Evolutionary conservation across 1,140 invertebrate species (phyloP), one percentile per base, ranked within the genome.

Genomic region (Drosophila novamexicana): DNA sequence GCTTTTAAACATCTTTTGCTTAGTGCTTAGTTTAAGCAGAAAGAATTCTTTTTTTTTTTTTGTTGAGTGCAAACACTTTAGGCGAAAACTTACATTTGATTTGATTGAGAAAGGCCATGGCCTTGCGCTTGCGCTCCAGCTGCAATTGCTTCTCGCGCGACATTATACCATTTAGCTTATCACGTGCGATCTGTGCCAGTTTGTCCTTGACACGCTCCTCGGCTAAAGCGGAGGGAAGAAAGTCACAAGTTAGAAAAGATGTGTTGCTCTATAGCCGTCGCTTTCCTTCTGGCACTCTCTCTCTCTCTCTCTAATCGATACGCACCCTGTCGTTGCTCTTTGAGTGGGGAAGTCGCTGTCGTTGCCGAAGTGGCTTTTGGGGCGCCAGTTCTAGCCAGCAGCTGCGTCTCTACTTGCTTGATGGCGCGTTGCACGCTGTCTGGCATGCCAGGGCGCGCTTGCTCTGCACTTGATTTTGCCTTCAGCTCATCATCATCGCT

Each of bases 141-240:
- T 97, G 96, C 5, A 96, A 79, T 52, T 95, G 95, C 80, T 95
- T 94, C 76, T 96, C 95, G 62, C 93, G 94, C 7, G 93, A 93
- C 4, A 93, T 93, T 58, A 92, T 80, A 2, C 93, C 93, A 22
- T 93, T 93, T 42, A 95, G 71, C 77, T 95, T 95, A 49, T 95
- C 95, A 4, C 94, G 81, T 1, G 94, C 94, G 3, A 94, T 94
- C 44, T 93, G 93, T 7, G 94, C 93, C 61, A 96, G 75, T 76
- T 94, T 94, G 66, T 96, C 95, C 81, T 94, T 95, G 1, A 95
- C 86, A 53, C 93, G 94, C 53, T 96, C 95, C 73, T 96, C 95
- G 4, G 93, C 94, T 92, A 49, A 40, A 7, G 12, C 8, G 18
- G 37, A 16, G 16, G 18, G 0, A 22, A 6, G 14, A 16, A 44